A percentile compares a stretch with the other conserved stretches of the same genome.
Evolutionary conservation across 2,888 invertebrate species (phyloP).

Genomic region (Acanthopleura granulata): DNA sequence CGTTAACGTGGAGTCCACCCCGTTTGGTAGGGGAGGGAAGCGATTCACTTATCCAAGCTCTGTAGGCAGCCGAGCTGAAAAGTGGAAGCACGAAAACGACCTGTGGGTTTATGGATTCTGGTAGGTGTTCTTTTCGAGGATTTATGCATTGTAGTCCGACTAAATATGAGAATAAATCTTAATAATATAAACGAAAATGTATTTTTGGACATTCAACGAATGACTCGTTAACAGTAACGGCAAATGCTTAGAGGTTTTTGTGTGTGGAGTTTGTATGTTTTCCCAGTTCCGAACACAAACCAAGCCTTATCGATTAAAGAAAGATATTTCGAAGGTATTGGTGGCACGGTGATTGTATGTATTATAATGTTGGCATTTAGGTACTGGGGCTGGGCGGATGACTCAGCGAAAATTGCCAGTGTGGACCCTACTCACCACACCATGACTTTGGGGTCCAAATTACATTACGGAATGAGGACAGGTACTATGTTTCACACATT

Average conservation of each 20-base stretch:
- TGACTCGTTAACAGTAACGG: too few species aligned
- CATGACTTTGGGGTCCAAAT: conserved; percentile 31
- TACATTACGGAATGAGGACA: conserved; percentile 32
- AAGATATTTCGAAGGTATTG: too few species aligned
- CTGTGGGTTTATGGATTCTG: conserved; percentile 48
- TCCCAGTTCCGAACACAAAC: too few species aligned
- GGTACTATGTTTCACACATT: conserved; percentile 23
- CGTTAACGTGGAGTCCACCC: conserved; percentile 37
- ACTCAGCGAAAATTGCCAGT: conserved; percentile 30
- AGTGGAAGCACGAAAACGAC: conserved; percentile 29
- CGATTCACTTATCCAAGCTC: conserved; percentile 33
- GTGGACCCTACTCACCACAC: conserved; percentile 31
- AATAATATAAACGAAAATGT: too few species aligned
- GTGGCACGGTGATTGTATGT: too few species aligned
- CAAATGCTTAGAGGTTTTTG: too few species aligned
- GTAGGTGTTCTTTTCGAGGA: conserved; percentile 25
- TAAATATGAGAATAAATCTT: too few species aligned
- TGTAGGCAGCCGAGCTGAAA: neutral
- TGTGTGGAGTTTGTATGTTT: too few species aligned
- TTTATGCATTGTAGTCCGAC: too few species aligned
- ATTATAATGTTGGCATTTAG: conserved; percentile 21
- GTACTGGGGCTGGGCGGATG: conserved; percentile 46
- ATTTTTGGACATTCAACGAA: too few species aligned
- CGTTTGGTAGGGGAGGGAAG: conserved; percentile 35
- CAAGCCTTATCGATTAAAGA: too few species aligned